These are phyloP conservation scores for Ooceraea biroi DNA, from an alignment of 1,140 invertebrate genomes.

Conservation along the genomic window DNA sequence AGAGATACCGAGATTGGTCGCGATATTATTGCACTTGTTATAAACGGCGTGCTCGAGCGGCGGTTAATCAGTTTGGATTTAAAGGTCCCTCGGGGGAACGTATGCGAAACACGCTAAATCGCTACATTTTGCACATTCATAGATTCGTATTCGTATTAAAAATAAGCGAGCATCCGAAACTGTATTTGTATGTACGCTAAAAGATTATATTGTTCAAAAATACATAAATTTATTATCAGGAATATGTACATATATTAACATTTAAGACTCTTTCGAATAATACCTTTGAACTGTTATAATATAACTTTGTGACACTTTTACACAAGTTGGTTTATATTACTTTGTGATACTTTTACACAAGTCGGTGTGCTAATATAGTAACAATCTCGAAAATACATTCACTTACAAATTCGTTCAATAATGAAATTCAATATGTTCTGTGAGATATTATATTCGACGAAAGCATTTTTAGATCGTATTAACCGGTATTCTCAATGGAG, in stretches of 20 bases:
- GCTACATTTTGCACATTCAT: neutral
- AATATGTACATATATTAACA: too few relatives aligned
- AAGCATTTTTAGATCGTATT: neutral
- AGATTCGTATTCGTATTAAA: neutral
- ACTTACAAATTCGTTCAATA: neutral
- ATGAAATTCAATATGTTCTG: constrained; percentile 16
- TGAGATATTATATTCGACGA: neutral
- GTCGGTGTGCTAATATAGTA: neutral
- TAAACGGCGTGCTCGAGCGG: constrained; percentile 61
- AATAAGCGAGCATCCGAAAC: neutral
- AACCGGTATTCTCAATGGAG: too few relatives aligned
- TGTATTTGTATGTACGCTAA: neutral
- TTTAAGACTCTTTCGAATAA: too few relatives aligned
- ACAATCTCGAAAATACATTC: neutral
- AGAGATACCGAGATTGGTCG: constrained; percentile 48
- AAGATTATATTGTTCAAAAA: neutral
- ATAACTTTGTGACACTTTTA: too few relatives aligned
- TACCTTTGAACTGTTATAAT: too few relatives aligned
- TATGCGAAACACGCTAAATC: constrained; percentile 27
- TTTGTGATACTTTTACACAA: neutral
- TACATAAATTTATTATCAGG: too few relatives aligned
- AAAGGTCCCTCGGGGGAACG: constrained; percentile 63
- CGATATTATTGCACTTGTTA: constrained; percentile 63
- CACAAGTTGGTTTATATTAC: too few relatives aligned
- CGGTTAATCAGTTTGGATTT: constrained; percentile 74